Percentiles rank a stretch among this genome's conserved stretches.
Conservation (phyloP, 2,113 vertebrate genomes). For the Limanda limanda region DNA sequence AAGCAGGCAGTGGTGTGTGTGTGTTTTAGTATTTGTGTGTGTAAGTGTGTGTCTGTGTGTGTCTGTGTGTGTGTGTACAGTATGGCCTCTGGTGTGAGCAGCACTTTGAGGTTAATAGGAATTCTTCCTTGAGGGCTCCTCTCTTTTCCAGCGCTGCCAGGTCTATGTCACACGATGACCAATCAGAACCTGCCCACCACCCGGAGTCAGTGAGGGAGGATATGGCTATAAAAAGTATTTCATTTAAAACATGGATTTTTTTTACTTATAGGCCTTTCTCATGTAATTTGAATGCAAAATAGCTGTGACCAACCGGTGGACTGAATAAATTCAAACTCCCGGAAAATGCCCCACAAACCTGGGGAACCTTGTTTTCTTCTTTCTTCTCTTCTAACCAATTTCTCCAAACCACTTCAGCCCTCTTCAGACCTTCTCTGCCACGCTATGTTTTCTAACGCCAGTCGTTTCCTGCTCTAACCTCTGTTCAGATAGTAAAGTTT, state of each 20-base stretch:
- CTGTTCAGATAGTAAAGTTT: conserved; percentile 58
- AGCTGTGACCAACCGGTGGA: too few species aligned
- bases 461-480: conserved; percentile 46
- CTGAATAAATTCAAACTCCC: background rate
- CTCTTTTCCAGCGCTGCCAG: background rate
- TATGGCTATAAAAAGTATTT: too few species aligned
- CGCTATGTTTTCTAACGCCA: conserved; percentile 34
- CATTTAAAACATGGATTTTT: background rate
- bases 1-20: background rate
- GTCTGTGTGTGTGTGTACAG: background rate
- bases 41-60: background rate
- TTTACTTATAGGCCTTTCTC: background rate
- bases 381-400: conserved; percentile 10
- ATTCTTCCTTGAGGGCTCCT: conserved; percentile 1
- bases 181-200: background rate
- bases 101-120: conserved; percentile 43
- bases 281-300: conserved; percentile 7
- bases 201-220: background rate
- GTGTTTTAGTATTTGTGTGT: background rate
- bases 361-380: background rate
- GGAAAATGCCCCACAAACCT: background rate
- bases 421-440: too few species aligned
- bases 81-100: conserved; percentile 2
- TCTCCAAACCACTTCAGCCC: background rate
- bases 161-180: background rate